These are phyloP conservation scores for Ceratotherium simum DNA, from an alignment of 2,113 vertebrate genomes.

Conservation along the genomic window DNA sequence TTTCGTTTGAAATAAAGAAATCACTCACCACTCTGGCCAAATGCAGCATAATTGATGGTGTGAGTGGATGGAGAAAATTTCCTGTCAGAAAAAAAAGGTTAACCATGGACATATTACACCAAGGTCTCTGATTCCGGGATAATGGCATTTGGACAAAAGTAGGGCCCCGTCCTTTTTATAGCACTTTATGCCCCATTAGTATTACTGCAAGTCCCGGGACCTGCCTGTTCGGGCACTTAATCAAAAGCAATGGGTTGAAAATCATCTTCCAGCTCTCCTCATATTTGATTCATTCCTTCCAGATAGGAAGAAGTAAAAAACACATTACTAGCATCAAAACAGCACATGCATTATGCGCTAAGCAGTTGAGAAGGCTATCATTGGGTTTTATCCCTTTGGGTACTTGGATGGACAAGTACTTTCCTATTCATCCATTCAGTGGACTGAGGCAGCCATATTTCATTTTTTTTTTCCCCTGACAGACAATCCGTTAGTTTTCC, in stretches of 20 bases:
- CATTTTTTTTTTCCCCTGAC: conserved; percentile 85
- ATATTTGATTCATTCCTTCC: conserved; percentile 98
- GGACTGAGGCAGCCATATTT: conserved; percentile 86
- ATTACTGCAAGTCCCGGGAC: conserved; percentile 97
- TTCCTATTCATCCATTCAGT: conserved; percentile 91
- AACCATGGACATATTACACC: conserved; percentile 92
- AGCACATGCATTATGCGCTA: conserved; percentile 95
- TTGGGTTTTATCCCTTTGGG: conserved; percentile 93
- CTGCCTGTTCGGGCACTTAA: conserved; percentile 99
- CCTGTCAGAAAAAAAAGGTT: conserved; percentile 88
- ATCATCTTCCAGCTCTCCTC: conserved; percentile 97
- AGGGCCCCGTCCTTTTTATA: conserved; percentile 87
- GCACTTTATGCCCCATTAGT: conserved; percentile 98
- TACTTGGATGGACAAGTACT: conserved; percentile 87
- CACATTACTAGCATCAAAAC: conserved; percentile 91
- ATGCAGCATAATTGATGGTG: conserved; percentile 84
- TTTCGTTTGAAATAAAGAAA: conserved; percentile 76
- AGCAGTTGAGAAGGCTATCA: conserved; percentile 94
- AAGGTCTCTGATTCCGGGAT: conserved; percentile 93
- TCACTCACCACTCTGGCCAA: conserved; percentile 81
- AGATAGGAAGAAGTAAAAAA: conserved; percentile 94
- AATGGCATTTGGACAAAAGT: conserved; percentile 93
- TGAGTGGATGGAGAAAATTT: conserved; percentile 84
- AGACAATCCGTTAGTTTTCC: conserved; percentile 88
- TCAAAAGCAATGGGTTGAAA: conserved; percentile 99